These are phyloP conservation scores for Furcifer pardalis DNA, from an alignment of 2,797 vertebrate genomes.

Conservation along the genomic window DNA sequence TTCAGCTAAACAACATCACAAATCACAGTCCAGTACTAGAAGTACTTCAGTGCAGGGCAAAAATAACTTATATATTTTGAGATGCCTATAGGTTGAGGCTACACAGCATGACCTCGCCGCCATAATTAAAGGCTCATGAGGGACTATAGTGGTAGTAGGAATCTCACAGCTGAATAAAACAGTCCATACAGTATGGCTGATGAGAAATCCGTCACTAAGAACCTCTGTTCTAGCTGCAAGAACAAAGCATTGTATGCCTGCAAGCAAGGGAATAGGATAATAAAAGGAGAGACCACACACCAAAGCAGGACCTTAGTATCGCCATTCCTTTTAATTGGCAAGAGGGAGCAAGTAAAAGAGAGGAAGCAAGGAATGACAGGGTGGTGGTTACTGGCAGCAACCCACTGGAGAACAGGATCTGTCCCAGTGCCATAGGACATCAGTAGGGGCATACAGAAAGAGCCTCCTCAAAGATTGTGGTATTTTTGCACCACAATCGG, in stretches of 20 bases:
- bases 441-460: too few relatives aligned
- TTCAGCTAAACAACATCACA: too few relatives aligned
- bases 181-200: not conserved
- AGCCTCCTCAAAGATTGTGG: too few relatives aligned
- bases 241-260: not conserved
- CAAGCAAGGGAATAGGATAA: not conserved
- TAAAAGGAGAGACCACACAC: not conserved
- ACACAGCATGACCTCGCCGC: not conserved
- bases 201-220: not conserved
- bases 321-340: not conserved
- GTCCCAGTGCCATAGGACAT: too few relatives aligned
- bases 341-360: not conserved
- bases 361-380: not conserved
- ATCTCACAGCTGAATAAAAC: not conserved
- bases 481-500: too few relatives aligned
- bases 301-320: not conserved
- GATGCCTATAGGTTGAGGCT: not conserved
- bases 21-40: not conserved
- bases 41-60: not conserved
- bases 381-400: not conserved
- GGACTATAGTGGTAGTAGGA: not conserved
- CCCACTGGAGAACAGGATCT: not conserved
- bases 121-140: not conserved
- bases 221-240: not conserved
- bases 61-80: not conserved